Evolutionary conservation across 2,888 invertebrate genomes (phyloP).

Genomic region (Dichetophora obliterata): DNA sequence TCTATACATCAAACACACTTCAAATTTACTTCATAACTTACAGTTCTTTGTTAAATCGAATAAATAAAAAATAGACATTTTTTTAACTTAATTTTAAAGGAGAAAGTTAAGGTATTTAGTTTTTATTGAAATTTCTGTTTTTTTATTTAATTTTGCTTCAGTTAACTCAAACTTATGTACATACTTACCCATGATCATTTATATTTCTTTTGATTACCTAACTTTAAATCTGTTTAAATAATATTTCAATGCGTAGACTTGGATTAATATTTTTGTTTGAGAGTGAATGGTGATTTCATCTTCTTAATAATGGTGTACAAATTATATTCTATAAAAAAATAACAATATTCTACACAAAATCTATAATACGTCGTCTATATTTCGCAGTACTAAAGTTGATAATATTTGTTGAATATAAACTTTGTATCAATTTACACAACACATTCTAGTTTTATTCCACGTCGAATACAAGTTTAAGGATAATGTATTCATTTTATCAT

Average conservation of each 20-base stretch:
- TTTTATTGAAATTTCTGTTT: conserved; percentile 22
- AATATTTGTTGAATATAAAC: not conserved
- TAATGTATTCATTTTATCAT: too few species aligned
- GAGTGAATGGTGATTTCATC: conserved; percentile 46
- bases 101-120: conserved; percentile 11
- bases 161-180: conserved; percentile 47
- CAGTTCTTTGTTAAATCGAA: conserved; percentile 44
- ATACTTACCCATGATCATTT: conserved; percentile 39
- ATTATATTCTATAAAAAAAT: conserved; percentile 26
- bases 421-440: not conserved
- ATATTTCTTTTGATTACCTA: conserved; percentile 39
- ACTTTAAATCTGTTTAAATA: conserved; percentile 27
- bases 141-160: conserved; percentile 20
- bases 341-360: too few species aligned
- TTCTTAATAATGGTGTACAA: conserved; percentile 40
- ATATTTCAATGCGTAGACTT: conserved; percentile 49
- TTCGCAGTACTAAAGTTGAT: conserved; percentile 19
- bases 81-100: not conserved
- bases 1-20: conserved; percentile 13
- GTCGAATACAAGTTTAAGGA: too few species aligned
- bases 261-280: conserved; percentile 46
- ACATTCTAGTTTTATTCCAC: not conserved
- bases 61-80: not conserved
- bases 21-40: conserved; percentile 52
- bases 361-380: conserved; percentile 5